phyloP scores from a whole-genome alignment of 2,888 invertebrate genomes.

The Tetranychus truncatus region DNA sequence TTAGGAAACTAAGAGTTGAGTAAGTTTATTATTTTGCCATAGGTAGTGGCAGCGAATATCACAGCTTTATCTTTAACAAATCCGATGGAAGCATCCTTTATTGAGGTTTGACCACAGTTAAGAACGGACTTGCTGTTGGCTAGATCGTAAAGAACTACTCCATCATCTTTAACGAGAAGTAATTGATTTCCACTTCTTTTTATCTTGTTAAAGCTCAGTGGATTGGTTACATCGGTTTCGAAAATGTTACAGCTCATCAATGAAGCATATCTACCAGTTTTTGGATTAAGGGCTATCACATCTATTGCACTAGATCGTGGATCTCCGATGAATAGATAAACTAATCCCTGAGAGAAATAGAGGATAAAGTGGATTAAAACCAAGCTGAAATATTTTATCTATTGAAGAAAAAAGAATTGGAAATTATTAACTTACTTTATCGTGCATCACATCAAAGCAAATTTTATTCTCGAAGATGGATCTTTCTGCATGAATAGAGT shows the following conservation, averaged over 20 bases:
- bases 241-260: neutral
- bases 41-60: neutral
- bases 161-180: neutral
- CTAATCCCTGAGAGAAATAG: neutral
- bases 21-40: neutral
- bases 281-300: neutral
- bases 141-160: neutral
- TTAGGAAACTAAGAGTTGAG: neutral
- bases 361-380: neutral
- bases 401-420: neutral
- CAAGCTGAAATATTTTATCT: neutral
- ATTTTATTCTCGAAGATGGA: neutral
- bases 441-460: neutral
- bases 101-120: neutral
- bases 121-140: neutral
- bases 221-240: neutral
- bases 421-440: neutral
- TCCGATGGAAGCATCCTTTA: neutral
- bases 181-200: neutral
- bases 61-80: neutral
- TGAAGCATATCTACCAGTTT: neutral
- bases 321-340: neutral
- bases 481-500: neutral
- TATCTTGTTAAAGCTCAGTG: neutral
- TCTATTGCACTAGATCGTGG: neutral